Percentiles rank a stretch among this genome's conserved stretches.
Evolutionary conservation across 2,888 invertebrate species (phyloP).

Genomic region (Colostygia pectinataria): DNA sequence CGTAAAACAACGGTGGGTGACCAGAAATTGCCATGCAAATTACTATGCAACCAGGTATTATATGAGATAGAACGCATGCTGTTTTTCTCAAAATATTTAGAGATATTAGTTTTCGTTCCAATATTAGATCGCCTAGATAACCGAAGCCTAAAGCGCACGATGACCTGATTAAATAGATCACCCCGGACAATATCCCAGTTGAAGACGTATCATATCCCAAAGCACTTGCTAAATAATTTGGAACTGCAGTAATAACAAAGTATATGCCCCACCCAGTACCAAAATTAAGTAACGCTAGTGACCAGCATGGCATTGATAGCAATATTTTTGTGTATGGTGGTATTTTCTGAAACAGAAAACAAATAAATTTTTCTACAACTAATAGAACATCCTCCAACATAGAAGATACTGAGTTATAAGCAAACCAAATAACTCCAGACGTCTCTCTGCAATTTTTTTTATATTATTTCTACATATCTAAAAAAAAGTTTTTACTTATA

Average conservation of each 20-base stretch:
- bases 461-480: no score
- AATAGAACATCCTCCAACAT: no score
- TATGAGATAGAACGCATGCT: constrained; percentile 60
- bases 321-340: constrained; percentile 79
- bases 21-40: constrained; percentile 39
- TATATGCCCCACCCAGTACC: constrained; percentile 86
- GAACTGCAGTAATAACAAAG: constrained; percentile 76
- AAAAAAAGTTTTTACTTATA: no score
- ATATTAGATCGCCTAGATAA: constrained; percentile 43
- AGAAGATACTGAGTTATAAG: no score
- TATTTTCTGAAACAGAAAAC: constrained; percentile 46
- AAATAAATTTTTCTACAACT: no score
- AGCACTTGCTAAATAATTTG: constrained; percentile 84
- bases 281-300: constrained; percentile 81
- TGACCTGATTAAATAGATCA: constrained; percentile 35
- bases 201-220: constrained; percentile 77
- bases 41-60: constrained; percentile 44
- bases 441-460: no score
- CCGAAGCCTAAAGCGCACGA: constrained; percentile 31
- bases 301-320: constrained; percentile 83
- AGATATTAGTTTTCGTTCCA: constrained; percentile 29
- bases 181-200: constrained; percentile 35
- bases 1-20: constrained; percentile 47
- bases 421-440: no score
- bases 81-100: constrained; percentile 16